phyloP scores from a whole-genome alignment of 2,113 vertebrate species.

The Mus pahari region DNA sequence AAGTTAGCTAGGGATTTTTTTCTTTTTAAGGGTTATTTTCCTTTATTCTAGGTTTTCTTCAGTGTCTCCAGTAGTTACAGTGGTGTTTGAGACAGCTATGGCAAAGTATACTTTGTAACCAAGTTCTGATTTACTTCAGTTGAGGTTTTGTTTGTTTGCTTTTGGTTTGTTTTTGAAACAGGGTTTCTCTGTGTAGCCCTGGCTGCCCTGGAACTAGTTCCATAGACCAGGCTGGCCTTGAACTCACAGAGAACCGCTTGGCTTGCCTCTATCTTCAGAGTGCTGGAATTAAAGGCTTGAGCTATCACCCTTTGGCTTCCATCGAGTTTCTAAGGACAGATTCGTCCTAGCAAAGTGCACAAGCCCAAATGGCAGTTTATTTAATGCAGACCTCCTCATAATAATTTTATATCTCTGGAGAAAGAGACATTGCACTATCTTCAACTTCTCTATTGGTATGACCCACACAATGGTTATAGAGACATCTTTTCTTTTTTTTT shows the following conservation, averaged over 20 bases:
- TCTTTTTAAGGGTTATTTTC: slow-evolving; percentile 22
- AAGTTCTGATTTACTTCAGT: slow-evolving; percentile 36
- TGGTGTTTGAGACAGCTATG: background rate
- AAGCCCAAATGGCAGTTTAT: background rate
- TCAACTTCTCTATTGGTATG: background rate
- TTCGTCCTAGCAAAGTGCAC: slow-evolving; percentile 13
- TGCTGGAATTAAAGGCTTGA: background rate
- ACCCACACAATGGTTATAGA: background rate
- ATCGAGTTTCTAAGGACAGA: background rate
- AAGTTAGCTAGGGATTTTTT: slow-evolving; percentile 15
- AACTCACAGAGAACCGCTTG: background rate
- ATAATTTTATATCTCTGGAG: background rate
- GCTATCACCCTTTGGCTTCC: background rate
- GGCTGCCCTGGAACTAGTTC: background rate
- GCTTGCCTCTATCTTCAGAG: background rate
- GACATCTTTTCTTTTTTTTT: no score
- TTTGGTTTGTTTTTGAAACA: background rate
- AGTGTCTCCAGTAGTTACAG: background rate
- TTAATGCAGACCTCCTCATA: slow-evolving; percentile 14
- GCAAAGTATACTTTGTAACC: background rate
- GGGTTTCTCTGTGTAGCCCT: background rate
- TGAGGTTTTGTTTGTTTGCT: background rate
- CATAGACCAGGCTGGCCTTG: background rate
- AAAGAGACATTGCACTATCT: background rate
- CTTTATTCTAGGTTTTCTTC: slow-evolving; percentile 13